A percentile compares a stretch with the other conserved stretches of the same genome.
Conservation (phyloP, 2,888 invertebrate genomes). For the Spilosoma lubricipeda region DNA sequence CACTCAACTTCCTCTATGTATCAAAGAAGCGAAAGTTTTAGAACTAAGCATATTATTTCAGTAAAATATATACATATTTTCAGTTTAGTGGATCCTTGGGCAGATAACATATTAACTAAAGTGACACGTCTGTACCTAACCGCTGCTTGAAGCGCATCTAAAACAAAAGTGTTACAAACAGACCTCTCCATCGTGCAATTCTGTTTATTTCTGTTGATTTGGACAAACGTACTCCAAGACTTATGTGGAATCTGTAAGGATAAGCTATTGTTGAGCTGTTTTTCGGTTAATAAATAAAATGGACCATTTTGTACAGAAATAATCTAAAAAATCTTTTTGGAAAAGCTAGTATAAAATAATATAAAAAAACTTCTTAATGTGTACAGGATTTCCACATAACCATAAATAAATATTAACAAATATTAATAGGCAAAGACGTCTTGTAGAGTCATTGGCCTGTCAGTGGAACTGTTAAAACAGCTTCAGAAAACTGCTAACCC, state of each 20-base stretch:
- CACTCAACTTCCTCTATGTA: not conserved
- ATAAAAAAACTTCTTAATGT: no score
- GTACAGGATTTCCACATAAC: no score
- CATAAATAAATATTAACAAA: not conserved
- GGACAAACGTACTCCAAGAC: not conserved
- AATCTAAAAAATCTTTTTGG: no score
- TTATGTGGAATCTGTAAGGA: not conserved
- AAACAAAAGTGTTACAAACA: conserved; percentile 8
- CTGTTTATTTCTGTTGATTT: not conserved
- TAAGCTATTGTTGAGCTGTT: not conserved
- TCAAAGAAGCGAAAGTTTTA: not conserved
- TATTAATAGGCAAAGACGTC: not conserved
- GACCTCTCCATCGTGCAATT: not conserved
- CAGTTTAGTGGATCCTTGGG: not conserved
- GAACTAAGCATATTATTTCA: not conserved
- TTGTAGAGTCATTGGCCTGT: not conserved
- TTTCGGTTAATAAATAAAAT: no score
- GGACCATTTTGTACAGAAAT: no score
- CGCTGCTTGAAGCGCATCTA: not conserved
- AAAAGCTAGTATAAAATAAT: no score
- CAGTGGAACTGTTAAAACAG: not conserved
- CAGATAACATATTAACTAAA: conserved; percentile 40
- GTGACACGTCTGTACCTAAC: conserved; percentile 18
- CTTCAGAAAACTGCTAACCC: not conserved
- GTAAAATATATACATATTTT: no score